A percentile compares a stretch with the other conserved stretches of the same genome.
Conservation (phyloP, 2,888 invertebrate genomes). For the Hypomecis atomaria region DNA sequence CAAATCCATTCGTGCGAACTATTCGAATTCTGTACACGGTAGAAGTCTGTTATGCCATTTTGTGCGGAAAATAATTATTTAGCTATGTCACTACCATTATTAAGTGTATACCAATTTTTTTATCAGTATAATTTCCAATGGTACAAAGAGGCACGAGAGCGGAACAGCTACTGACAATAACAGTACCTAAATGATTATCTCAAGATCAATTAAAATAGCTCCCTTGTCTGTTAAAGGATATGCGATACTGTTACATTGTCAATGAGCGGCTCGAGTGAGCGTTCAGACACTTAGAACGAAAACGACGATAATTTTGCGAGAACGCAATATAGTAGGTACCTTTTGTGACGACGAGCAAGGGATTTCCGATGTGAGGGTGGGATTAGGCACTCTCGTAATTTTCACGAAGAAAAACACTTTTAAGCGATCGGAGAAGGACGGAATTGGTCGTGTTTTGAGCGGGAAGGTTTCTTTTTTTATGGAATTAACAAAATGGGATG, state of each 20-base stretch:
- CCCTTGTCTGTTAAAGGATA: neutral
- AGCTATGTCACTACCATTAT: too few species aligned
- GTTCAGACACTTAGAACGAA: slow-evolving; percentile 41
- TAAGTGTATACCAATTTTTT: too few species aligned
- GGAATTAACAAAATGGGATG: slow-evolving; percentile 27
- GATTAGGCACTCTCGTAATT: slow-evolving; percentile 46
- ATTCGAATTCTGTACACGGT: too few species aligned
- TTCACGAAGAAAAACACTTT: slow-evolving; percentile 39
- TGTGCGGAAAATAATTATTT: too few species aligned
- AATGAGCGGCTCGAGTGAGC: slow-evolving; percentile 19
- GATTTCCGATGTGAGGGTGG: slow-evolving; percentile 47
- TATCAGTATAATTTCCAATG: too few species aligned
- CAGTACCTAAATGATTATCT: neutral
- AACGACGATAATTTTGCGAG: slow-evolving; percentile 56
- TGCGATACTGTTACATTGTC: slow-evolving; percentile 19
- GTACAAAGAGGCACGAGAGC: too few species aligned
- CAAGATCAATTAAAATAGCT: neutral
- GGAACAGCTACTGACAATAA: too few species aligned
- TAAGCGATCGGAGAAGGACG: slow-evolving; percentile 30
- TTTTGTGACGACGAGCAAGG: slow-evolving; percentile 45
- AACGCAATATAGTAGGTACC: slow-evolving; percentile 54
- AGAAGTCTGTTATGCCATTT: too few species aligned
- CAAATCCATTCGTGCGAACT: too few species aligned
- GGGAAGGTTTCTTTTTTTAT: slow-evolving; percentile 22
- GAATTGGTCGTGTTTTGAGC: slow-evolving; percentile 31